These are phyloP conservation scores for Mesocentrotus franciscanus DNA, from an alignment of 53 echinoderm and acorn worm genomes.

Conservation along the genomic window DNA sequence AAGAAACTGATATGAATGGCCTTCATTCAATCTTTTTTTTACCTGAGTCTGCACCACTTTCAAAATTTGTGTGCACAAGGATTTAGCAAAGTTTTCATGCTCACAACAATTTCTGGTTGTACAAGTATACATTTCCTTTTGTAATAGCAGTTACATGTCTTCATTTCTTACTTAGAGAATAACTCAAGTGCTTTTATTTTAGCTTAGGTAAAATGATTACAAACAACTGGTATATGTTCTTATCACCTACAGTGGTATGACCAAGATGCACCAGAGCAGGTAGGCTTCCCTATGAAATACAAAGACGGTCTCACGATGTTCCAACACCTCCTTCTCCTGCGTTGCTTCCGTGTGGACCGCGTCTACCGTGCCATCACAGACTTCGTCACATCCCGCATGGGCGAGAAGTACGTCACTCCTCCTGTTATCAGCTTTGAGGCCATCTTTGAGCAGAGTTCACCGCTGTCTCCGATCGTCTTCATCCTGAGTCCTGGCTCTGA, in stretches of 20 bases:
- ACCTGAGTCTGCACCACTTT: too few relatives aligned
- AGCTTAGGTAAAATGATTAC: too few relatives aligned
- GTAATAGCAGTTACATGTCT: too few relatives aligned
- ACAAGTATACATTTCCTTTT: too few relatives aligned
- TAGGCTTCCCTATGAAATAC: slow-evolving; percentile 87
- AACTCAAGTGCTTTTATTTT: neutral
- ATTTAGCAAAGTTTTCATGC: too few relatives aligned
- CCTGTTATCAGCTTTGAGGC: slow-evolving; percentile 99
- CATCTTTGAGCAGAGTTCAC: slow-evolving; percentile 98
- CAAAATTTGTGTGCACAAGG: too few relatives aligned
- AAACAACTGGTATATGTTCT: neutral
- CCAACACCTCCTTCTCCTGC: slow-evolving; percentile 88
- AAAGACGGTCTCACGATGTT: slow-evolving; percentile 81
- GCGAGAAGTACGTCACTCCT: slow-evolving; percentile 99
- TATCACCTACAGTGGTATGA: slow-evolving; percentile 87
- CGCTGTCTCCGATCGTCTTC: slow-evolving; percentile 97
- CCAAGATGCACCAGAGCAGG: slow-evolving; percentile 92
- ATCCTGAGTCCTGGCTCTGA: slow-evolving; percentile 98
- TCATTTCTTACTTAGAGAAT: neutral
- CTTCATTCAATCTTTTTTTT: too few relatives aligned
- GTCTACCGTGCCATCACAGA: slow-evolving; percentile 98
- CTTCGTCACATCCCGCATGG: slow-evolving; percentile 93
- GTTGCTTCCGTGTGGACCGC: slow-evolving; percentile 97
- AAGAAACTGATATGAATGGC: too few relatives aligned
- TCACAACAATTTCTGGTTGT: too few relatives aligned